A percentile compares a stretch with the other conserved stretches of the same genome.
Evolutionary conservation across 1,140 invertebrate species (phyloP).

Genomic region (Lepidurus arcticus): DNA sequence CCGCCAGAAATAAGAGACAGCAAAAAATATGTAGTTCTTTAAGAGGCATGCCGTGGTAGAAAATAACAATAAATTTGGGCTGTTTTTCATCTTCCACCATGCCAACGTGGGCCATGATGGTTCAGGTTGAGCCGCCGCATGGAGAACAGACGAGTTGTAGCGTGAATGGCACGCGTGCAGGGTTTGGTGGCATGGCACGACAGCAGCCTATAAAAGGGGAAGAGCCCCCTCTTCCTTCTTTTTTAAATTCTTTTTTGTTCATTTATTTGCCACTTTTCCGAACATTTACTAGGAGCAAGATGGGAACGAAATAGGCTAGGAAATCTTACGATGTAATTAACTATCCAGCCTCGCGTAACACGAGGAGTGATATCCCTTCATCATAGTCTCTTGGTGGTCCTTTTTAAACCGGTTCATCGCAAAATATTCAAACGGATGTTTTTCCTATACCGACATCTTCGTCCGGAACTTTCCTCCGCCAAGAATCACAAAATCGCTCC

Average conservation of each 20-base stretch:
- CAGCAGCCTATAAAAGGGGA: neutral
- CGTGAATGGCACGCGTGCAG: constrained; percentile 10
- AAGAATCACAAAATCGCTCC: neutral
- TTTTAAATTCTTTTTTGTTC: neutral
- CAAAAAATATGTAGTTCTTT: too few species aligned
- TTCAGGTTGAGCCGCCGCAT: neutral
- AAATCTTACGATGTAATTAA: neutral
- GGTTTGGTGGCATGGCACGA: neutral
- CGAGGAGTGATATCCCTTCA: neutral
- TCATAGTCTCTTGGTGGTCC: neutral
- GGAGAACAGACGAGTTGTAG: neutral
- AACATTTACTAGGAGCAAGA: too few species aligned
- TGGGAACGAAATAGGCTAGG: too few species aligned
- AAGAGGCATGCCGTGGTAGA: too few species aligned
- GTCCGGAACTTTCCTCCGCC: neutral
- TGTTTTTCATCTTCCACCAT: neutral
- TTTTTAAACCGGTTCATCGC: neutral
- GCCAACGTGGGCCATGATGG: neutral
- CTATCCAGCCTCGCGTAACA: neutral
- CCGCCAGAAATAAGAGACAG: too few species aligned
- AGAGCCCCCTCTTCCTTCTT: neutral
- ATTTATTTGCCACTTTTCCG: too few species aligned
- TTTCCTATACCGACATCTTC: neutral
- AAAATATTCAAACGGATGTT: neutral
- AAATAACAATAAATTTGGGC: too few species aligned